Base-by-base conservation (phyloP, 2,113 vertebrate genomes). In the Nanorana parkeri region DNA sequence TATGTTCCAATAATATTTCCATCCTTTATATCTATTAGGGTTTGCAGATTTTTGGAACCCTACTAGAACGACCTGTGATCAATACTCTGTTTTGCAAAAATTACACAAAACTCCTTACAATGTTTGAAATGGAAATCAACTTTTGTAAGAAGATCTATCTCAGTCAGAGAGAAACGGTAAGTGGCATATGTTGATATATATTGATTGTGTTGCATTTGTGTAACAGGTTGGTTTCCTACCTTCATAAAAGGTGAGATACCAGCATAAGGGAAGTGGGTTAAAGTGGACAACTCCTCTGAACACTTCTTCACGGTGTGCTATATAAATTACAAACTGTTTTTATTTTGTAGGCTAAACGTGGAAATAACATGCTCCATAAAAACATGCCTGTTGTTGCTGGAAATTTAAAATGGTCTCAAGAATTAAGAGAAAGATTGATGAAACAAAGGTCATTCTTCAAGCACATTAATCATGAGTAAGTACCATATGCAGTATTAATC, bases 391-490 rank as follows among this genome's bases (percentile, higher is more conserved):
- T 58, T 4, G 89, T 93, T 86, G 88, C 91, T 16, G 93, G 93
- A 17, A 95, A 91, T 87, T 91, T 93, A 68, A 95, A 94, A 90
- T 89, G 89, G 85, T 93, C 92, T 21, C 89, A 88, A 68, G 89
- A 93, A 84, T 90, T 92, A 68, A 82, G 88, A 6, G 85, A 85
- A 87, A 89, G 90, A n/a, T 88, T 93, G 84, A 86, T 91, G 76
- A 89, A 76, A 24, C 89, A 89, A 82, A 87, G 89, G 83, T 89
- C 84, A 77, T 80, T 55, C 83, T 91, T 93, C 60, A 89, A 89
- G 84, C 83, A 90, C 24, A 80, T 95, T 79, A 87, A 87, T 77
- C 84, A 90, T 29, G 85, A 84, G 85, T 94, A 92, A 67, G 86
- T 85, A 19, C 68, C 77, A 72, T 83, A 80, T 72, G 71, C 56